Evolutionary conservation across 1,140 invertebrate species (phyloP).

Genomic region (Galleria mellonella): DNA sequence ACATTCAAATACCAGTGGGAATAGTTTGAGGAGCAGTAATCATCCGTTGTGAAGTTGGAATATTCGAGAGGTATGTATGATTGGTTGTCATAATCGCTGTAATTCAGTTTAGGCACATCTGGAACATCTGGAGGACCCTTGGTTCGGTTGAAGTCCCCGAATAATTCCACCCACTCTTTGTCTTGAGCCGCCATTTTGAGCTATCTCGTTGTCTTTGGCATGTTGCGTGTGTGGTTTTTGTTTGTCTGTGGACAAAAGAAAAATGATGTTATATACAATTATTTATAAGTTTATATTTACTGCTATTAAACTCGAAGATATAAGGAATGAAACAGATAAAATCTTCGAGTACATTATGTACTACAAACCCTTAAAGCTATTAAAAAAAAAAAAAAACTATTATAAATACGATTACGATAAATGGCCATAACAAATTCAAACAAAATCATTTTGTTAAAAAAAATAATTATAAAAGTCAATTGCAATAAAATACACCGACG

Average conservation of each 20-base stretch:
- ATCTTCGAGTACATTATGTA: too few species aligned
- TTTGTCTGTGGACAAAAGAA: constrained; percentile 13
- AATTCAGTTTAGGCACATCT: constrained; percentile 25
- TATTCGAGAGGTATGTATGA: constrained; percentile 28
- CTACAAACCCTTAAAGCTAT: too few species aligned
- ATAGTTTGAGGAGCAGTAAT: constrained; percentile 54
- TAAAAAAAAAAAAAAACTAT: too few species aligned
- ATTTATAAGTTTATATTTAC: background rate
- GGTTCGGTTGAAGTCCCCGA: constrained; percentile 11
- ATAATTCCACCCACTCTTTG: constrained; percentile 25
- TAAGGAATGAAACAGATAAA: too few species aligned
- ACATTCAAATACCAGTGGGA: constrained; percentile 75
- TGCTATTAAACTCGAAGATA: too few species aligned
- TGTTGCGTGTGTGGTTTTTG: constrained; percentile 1
- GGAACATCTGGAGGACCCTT: constrained; percentile 9
- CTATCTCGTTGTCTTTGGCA: constrained; percentile 10
- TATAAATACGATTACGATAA: too few species aligned
- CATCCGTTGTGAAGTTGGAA: constrained; percentile 50
- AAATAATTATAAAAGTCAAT: too few species aligned
- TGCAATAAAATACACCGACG: too few species aligned
- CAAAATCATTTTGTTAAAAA: too few species aligned
- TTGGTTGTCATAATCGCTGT: constrained; percentile 36
- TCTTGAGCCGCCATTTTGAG: constrained; percentile 25
- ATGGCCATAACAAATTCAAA: too few species aligned
- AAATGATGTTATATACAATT: background rate